A percentile compares a stretch with the other conserved stretches of the same genome.
phyloP scores from a whole-genome alignment of 1,140 invertebrate genomes.

The Odontomachus brunneus region DNA sequence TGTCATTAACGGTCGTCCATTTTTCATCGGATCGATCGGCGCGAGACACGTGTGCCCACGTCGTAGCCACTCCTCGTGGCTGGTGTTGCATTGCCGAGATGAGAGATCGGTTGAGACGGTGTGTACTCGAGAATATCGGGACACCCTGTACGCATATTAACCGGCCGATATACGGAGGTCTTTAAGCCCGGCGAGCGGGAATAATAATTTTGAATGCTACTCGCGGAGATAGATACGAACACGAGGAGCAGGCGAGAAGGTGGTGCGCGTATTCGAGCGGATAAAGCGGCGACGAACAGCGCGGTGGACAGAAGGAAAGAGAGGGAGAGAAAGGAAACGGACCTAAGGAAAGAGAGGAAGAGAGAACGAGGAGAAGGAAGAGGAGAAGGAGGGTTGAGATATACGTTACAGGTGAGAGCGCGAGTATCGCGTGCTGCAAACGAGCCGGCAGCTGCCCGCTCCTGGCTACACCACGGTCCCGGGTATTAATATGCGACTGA shows the following conservation, averaged over 20 bases:
- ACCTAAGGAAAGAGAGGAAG: too few species aligned
- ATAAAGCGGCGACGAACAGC: not conserved
- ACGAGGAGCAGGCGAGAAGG: conserved; percentile 35
- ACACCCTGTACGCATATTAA: conserved; percentile 70
- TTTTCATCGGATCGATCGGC: conserved; percentile 62
- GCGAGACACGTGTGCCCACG: conserved; percentile 25
- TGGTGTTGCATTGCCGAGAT: conserved; percentile 22
- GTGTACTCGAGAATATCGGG: conserved; percentile 62
- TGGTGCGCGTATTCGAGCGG: conserved; percentile 13
- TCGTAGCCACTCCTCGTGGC: not conserved
- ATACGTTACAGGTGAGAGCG: conserved; percentile 84
- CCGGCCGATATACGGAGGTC: conserved; percentile 65
- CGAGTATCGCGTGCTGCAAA: conserved; percentile 82
- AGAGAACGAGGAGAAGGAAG: conserved; percentile 60
- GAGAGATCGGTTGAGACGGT: conserved; percentile 55
- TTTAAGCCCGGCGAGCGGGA: conserved; percentile 67
- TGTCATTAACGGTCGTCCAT: conserved; percentile 62
- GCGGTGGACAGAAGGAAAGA: not conserved
- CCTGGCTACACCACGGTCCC: conserved; percentile 76
- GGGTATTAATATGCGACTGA: conserved; percentile 83
- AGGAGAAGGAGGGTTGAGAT: conserved; percentile 70
- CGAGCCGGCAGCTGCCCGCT: conserved; percentile 83
- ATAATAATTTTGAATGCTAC: conserved; percentile 74
- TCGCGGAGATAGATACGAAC: conserved; percentile 70
- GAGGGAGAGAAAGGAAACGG: not conserved